A percentile compares a stretch with the other conserved stretches of the same genome.
These are phyloP conservation scores for Pogonus chalceus DNA, from an alignment of 1,140 invertebrate genomes.

Conservation along the genomic window DNA sequence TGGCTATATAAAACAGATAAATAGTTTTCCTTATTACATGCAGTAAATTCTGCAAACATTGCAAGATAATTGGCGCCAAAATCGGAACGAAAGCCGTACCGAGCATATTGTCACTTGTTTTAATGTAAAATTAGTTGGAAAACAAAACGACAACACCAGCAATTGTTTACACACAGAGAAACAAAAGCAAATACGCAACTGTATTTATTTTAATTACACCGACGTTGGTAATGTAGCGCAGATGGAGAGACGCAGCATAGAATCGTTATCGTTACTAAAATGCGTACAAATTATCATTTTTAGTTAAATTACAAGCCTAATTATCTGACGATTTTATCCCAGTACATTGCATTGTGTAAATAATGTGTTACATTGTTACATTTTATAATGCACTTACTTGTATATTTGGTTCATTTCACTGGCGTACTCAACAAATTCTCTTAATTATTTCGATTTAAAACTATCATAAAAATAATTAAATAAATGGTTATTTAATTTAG, in stretches of 20 bases:
- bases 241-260: not conserved
- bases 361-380: too few relatives aligned
- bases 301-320: slow-evolving; percentile 7
- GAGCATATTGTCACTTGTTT: not conserved
- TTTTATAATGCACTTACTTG: too few relatives aligned
- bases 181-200: slow-evolving; percentile 4
- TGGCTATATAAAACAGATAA: too few relatives aligned
- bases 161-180: slow-evolving; percentile 1
- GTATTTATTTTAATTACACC: slow-evolving; percentile 7
- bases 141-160: not conserved
- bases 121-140: slow-evolving; percentile 1
- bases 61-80: not conserved
- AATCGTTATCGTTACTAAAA: not conserved
- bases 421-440: too few relatives aligned
- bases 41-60: not conserved
- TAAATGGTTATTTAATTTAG: too few relatives aligned
- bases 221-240: not conserved
- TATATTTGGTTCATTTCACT: too few relatives aligned
- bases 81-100: too few relatives aligned
- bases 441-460: too few relatives aligned
- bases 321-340: slow-evolving; percentile 3
- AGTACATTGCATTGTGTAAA: not conserved
- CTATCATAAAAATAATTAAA: too few relatives aligned
- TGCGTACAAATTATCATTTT: not conserved
- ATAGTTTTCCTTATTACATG: too few relatives aligned